Percentiles rank a stretch among this genome's conserved stretches.
Evolutionary conservation across 2,888 invertebrate genomes (phyloP).

Genomic region (Eupeodes latifasciatus): DNA sequence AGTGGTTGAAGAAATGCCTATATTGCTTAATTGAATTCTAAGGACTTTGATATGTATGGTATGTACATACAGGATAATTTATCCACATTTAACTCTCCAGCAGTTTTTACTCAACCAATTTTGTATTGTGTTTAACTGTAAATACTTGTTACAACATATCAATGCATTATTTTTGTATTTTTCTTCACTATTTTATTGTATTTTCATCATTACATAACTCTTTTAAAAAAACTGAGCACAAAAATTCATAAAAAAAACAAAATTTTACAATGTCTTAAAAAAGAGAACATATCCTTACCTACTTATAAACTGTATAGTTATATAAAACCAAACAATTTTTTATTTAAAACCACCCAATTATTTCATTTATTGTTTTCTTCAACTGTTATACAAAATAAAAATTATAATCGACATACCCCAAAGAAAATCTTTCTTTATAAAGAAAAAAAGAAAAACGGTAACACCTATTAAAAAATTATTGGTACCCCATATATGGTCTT

Average conservation of each 20-base stretch:
- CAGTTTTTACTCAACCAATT: neutral
- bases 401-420: neutral
- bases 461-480: neutral
- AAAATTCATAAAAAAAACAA: conserved; percentile 3
- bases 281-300: conserved; percentile 26
- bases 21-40: too few relatives aligned
- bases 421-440: neutral
- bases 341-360: neutral
- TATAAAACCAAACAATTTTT: neutral
- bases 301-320: neutral
- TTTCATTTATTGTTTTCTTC: neutral
- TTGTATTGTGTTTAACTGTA: neutral
- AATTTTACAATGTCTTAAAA: neutral
- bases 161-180: neutral
- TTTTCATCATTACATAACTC: neutral
- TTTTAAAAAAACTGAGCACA: neutral
- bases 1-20: too few relatives aligned
- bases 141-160: conserved; percentile 33
- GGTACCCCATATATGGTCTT: neutral
- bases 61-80: too few relatives aligned
- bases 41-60: too few relatives aligned
- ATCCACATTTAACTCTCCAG: too few relatives aligned
- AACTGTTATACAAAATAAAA: neutral
- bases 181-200: neutral
- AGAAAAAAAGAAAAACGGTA: neutral